Conservation (phyloP, 2,113 vertebrate genomes). For the Etheostoma cragini region DNA sequence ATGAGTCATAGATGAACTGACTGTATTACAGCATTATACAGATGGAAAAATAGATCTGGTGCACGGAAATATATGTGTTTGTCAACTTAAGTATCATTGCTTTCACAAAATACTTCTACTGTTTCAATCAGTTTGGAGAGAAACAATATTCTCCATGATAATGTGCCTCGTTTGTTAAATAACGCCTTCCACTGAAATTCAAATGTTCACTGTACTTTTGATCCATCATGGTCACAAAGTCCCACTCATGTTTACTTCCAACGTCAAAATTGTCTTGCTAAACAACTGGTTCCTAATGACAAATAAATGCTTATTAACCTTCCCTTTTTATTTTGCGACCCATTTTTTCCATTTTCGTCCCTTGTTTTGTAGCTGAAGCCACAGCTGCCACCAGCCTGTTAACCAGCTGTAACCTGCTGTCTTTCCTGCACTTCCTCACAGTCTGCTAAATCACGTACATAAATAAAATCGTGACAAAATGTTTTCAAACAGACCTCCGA, state of each 20-base stretch:
- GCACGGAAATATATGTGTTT: not conserved
- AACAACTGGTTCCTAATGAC: slow-evolving; percentile 56
- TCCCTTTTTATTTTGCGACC: slow-evolving; percentile 32
- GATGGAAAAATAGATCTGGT: not conserved
- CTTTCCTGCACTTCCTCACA: not conserved
- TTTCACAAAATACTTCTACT: not conserved
- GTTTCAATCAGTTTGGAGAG: not conserved
- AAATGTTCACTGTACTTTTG: not conserved
- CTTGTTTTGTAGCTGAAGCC: slow-evolving; percentile 21
- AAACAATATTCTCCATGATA: not conserved
- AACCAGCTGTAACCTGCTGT: slow-evolving; percentile 25
- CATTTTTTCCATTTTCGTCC: slow-evolving; percentile 33
- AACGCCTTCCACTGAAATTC: not conserved
- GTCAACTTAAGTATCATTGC: not conserved
- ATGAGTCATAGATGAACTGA: slow-evolving; percentile 42
- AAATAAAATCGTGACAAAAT: slow-evolving; percentile 42
- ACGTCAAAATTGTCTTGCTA: slow-evolving; percentile 42
- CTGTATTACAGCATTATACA: not conserved
- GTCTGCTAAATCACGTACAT: slow-evolving; percentile 22
- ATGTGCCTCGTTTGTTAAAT: not conserved
- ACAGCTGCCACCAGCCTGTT: slow-evolving; percentile 23
- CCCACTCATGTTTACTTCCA: slow-evolving; percentile 7
- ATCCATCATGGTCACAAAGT: not conserved
- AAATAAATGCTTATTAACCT: slow-evolving; percentile 56
- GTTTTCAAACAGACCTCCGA: slow-evolving; percentile 35